Evolutionary conservation across 2,888 invertebrate species (phyloP).

Genomic region (Drosophila diplacantha): DNA sequence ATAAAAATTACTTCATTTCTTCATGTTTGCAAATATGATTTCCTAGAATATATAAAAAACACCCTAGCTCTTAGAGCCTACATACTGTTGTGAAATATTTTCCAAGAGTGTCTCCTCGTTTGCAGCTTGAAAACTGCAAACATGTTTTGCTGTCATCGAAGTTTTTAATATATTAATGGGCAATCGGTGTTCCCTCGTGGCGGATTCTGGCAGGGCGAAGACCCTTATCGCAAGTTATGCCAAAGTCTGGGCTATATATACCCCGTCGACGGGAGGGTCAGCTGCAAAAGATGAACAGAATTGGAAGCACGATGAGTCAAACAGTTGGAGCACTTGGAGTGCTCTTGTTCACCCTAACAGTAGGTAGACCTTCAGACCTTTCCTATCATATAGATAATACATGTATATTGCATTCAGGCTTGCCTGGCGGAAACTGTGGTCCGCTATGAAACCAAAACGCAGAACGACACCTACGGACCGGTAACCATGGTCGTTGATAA

Average conservation of each 20-base stretch:
- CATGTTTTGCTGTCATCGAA: neutral
- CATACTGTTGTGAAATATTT: neutral
- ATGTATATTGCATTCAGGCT: neutral
- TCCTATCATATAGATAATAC: neutral
- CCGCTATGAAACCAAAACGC: conserved; percentile 17
- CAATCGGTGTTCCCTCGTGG: conserved; percentile 9
- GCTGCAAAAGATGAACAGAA: conserved; percentile 6
- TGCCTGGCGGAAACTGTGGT: conserved; percentile 12
- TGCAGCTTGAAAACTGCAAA: conserved; percentile 1
- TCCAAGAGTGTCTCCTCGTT: neutral
- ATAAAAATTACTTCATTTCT: neutral
- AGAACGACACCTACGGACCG: conserved; percentile 57
- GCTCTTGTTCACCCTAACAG: conserved; percentile 38
- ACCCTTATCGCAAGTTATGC: conserved; percentile 10
- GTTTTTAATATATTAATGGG: conserved; percentile 17
- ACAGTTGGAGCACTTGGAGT: conserved; percentile 30
- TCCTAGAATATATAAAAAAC: neutral
- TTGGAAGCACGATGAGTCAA: conserved; percentile 14
- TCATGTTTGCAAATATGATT: neutral
- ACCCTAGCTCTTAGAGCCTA: neutral
- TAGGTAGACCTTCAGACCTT: conserved; percentile 33
- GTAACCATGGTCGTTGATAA: conserved; percentile 60
- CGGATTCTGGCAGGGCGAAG: neutral
- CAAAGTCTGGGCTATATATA: conserved; percentile 17
- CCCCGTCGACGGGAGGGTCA: neutral